Conservation (phyloP, 2,888 invertebrate species). For the Leptura quadrifasciata region DNA sequence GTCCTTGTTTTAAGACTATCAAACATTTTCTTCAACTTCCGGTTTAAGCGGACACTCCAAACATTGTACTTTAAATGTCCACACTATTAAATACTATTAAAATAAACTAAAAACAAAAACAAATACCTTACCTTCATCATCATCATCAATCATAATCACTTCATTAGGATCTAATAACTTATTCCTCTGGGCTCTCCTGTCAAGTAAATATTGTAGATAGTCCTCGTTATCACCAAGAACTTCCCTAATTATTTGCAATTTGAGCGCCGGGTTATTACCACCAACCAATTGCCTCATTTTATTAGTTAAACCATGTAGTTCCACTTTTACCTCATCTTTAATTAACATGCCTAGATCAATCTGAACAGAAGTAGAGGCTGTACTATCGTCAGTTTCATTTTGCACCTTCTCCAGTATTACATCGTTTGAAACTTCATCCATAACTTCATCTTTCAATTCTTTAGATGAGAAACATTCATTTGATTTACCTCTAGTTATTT, state of each 20-base stretch:
- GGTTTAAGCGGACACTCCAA: no score
- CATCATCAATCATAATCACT: constrained; percentile 40
- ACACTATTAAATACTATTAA: neutral
- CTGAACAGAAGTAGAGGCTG: neutral
- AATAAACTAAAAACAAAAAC: neutral
- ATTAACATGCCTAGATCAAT: neutral
- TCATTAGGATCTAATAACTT: neutral
- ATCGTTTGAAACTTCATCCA: constrained; percentile 10
- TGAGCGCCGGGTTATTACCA: neutral
- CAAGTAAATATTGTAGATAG: neutral
- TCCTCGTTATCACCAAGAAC: neutral
- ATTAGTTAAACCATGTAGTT: neutral
- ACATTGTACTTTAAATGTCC: no score
- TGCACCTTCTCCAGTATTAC: constrained; percentile 28
- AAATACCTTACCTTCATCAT: constrained; percentile 44
- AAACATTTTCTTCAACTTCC: no score
- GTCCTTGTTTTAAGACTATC: no score
- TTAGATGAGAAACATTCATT: neutral
- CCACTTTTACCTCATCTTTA: neutral
- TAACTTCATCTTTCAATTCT: neutral
- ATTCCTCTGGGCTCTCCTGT: constrained; percentile 35
- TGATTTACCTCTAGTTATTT: constrained; percentile 53
- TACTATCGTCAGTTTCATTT: neutral
- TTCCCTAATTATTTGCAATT: neutral
- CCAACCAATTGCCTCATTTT: neutral